A percentile compares a stretch with the other conserved stretches of the same genome.
These are phyloP conservation scores for Cheilosia impressa DNA, from an alignment of 2,888 invertebrate genomes.

Conservation along the genomic window DNA sequence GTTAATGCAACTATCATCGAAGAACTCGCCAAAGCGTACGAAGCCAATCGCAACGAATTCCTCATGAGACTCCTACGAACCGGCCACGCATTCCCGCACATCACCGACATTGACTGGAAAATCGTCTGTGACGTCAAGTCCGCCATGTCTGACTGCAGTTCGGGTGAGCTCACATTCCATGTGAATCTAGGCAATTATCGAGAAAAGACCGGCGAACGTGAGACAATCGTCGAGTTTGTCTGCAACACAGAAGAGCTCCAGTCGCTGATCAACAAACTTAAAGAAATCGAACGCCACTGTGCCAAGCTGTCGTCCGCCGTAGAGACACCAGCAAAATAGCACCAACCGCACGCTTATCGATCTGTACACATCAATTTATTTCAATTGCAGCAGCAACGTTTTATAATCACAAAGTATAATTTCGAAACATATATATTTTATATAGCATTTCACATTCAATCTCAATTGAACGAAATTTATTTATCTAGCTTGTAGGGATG, in stretches of 20 bases:
- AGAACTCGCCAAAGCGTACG: constrained; percentile 80
- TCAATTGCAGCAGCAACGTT: constrained; percentile 49
- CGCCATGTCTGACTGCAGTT: constrained; percentile 80
- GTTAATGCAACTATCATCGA: constrained; percentile 78
- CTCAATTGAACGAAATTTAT: constrained; percentile 49
- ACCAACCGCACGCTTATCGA: constrained; percentile 30
- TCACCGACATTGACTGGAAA: constrained; percentile 83
- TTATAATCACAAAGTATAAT: constrained; percentile 45
- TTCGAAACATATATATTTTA: constrained; percentile 49
- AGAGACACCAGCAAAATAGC: constrained; percentile 59
- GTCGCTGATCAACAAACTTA: constrained; percentile 82
- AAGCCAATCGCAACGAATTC: constrained; percentile 81
- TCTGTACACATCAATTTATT: constrained; percentile 57
- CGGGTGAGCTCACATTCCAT: constrained; percentile 80
- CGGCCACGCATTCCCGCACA: constrained; percentile 81
- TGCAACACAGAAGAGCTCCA: constrained; percentile 83
- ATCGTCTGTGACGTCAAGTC: constrained; percentile 82
- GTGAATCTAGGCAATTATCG: constrained; percentile 82
- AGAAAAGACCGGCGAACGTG: constrained; percentile 80
- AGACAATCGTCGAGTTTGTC: constrained; percentile 81
- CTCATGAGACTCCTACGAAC: constrained; percentile 80
- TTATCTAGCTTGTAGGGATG: constrained; percentile 60
- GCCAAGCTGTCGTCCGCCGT: constrained; percentile 77
- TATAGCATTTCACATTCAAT: constrained; percentile 42
- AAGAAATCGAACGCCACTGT: constrained; percentile 83